Conservation (phyloP, 2,888 invertebrate species). For the Archips xylosteana region DNA sequence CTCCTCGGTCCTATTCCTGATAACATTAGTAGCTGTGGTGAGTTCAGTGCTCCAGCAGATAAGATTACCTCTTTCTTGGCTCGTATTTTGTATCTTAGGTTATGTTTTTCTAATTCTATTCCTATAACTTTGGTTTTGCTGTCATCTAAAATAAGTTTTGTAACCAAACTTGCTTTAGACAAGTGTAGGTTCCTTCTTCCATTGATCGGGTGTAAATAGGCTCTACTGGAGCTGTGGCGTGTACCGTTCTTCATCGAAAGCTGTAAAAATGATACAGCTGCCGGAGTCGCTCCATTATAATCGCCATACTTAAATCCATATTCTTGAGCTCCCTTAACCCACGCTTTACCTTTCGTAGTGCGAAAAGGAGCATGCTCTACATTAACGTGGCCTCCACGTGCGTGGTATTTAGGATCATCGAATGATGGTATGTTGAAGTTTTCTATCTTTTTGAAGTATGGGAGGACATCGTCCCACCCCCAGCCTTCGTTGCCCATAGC, state of each 20-base stretch:
- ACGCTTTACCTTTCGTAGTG: slow-evolving; percentile 81
- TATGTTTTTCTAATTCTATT: slow-evolving; percentile 84
- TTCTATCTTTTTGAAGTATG: slow-evolving; percentile 92
- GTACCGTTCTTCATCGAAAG: slow-evolving; percentile 88
- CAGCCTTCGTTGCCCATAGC: slow-evolving; percentile 89
- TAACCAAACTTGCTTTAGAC: slow-evolving; percentile 85
- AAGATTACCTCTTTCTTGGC: slow-evolving; percentile 91
- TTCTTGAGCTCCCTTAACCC: slow-evolving; percentile 87
- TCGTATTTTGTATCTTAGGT: slow-evolving; percentile 79
- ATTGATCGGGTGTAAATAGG: slow-evolving; percentile 87
- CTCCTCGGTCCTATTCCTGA: slow-evolving; percentile 90
- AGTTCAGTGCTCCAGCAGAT: slow-evolving; percentile 91
- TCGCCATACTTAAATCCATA: slow-evolving; percentile 86
- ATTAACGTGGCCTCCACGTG: slow-evolving; percentile 84
- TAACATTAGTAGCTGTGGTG: slow-evolving; percentile 92
- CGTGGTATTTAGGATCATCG: slow-evolving; percentile 82
- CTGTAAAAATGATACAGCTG: slow-evolving; percentile 87
- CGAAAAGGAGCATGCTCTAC: slow-evolving; percentile 83
- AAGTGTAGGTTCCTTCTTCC: slow-evolving; percentile 87
- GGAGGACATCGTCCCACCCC: slow-evolving; percentile 89
- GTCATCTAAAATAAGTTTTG: slow-evolving; percentile 84
- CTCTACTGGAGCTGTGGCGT: slow-evolving; percentile 88
- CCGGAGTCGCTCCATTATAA: slow-evolving; percentile 86
- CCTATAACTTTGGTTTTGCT: slow-evolving; percentile 85
- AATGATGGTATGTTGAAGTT: slow-evolving; percentile 87